Percentiles rank a stretch among this genome's conserved stretches.
Conservation (phyloP, 2,113 vertebrate species). For the Catagonus wagneri region DNA sequence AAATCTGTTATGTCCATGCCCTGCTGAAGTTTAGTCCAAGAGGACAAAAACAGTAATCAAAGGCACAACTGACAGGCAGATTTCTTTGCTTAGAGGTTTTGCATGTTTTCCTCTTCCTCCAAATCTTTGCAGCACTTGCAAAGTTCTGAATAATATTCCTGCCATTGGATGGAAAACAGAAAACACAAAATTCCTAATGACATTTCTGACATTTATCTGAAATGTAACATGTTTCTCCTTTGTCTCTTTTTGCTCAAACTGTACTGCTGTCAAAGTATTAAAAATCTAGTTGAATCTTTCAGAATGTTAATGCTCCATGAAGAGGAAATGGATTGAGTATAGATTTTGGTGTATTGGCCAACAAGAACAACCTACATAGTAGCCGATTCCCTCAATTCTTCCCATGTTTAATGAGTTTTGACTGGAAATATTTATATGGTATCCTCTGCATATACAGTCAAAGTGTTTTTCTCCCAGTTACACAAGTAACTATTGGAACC, state of each 20-base stretch:
- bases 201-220: not conserved
- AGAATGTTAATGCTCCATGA: not conserved
- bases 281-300: constrained; percentile 1
- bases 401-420: not conserved
- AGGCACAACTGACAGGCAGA: rapidly evolving
- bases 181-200: not conserved
- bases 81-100: not conserved
- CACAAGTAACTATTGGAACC: not conserved
- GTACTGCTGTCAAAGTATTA: not conserved
- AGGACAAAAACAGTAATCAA: not conserved
- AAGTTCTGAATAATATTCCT: not conserved
- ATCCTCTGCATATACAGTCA: not conserved
- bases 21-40: not conserved
- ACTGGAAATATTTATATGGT: not conserved
- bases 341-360: not conserved
- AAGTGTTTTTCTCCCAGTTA: not conserved
- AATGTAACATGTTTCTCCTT: not conserved
- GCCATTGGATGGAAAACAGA: not conserved
- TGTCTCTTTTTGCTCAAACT: not conserved
- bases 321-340: not conserved
- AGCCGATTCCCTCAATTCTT: not conserved
- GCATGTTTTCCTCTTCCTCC: not conserved
- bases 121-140: not conserved
- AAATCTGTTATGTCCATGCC: not conserved
- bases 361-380: not conserved